Conservation (phyloP, 2,888 invertebrate species). For the Apantesis nais region DNA sequence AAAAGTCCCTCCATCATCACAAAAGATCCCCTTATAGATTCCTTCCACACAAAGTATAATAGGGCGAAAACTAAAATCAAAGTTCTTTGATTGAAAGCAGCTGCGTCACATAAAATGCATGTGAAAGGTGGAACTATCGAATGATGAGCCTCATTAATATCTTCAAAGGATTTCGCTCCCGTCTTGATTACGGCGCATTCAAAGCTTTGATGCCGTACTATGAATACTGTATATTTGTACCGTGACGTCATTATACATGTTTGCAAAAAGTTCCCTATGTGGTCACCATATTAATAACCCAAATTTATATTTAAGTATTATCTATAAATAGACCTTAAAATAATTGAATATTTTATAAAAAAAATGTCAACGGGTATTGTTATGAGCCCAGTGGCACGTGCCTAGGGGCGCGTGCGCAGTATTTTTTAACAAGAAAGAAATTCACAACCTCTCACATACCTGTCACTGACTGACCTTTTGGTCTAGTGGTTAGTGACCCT, state of each 20-base stretch:
- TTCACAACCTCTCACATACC: too few relatives aligned
- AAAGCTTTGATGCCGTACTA: conserved; percentile 20
- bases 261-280: background rate
- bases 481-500: too few relatives aligned
- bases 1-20: conserved; percentile 7
- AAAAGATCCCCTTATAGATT: conserved; percentile 21
- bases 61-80: conserved; percentile 24
- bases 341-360: too few relatives aligned
- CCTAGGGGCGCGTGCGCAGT: too few relatives aligned
- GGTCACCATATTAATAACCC: background rate
- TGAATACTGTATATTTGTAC: conserved; percentile 16
- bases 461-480: too few relatives aligned
- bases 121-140: conserved; percentile 27
- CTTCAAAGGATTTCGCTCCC: conserved; percentile 28
- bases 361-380: too few relatives aligned
- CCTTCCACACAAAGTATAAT: conserved; percentile 13
- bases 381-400: too few relatives aligned
- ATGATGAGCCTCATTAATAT: conserved; percentile 36
- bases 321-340: too few relatives aligned
- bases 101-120: conserved; percentile 25
- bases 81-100: conserved; percentile 19
- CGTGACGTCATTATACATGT: background rate
- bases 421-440: too few relatives aligned
- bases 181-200: conserved; percentile 24
- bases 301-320: too few relatives aligned